Evolutionary conservation across 2,797 vertebrate species (phyloP).

Genomic region (Benthosema pterotum): DNA sequence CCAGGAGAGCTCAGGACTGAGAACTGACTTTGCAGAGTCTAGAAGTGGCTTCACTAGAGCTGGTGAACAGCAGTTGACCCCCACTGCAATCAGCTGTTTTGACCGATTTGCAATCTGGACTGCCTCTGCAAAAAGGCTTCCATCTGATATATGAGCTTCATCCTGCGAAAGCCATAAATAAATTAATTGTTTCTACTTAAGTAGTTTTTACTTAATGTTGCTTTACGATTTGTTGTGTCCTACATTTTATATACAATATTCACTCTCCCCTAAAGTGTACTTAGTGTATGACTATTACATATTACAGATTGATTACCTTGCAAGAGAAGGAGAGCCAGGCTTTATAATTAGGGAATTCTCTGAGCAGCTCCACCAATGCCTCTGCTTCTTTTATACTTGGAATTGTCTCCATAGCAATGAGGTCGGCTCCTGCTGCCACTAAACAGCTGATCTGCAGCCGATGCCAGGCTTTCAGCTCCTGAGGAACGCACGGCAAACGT

Average conservation of each 20-base stretch:
- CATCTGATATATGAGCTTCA: conserved; percentile 72
- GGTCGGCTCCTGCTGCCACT: conserved; percentile 77
- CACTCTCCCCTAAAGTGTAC: neutral
- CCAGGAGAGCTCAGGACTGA: conserved; percentile 69
- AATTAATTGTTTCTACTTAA: neutral
- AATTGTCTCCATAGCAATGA: conserved; percentile 86
- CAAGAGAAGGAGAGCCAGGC: conserved; percentile 86
- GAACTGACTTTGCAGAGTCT: conserved; percentile 61
- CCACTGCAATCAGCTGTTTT: conserved; percentile 79
- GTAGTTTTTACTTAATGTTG: no score
- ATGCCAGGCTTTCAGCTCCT: conserved; percentile 86
- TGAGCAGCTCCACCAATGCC: conserved; percentile 80
- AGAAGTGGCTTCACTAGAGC: conserved; percentile 75
- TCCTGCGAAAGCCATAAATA: conserved; percentile 60
- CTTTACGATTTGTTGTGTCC: no score
- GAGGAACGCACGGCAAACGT: conserved; percentile 6
- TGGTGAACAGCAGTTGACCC: conserved; percentile 83
- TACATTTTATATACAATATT: no score
- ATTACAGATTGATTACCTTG: conserved; percentile 73
- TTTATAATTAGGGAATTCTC: conserved; percentile 79
- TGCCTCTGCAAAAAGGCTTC: conserved; percentile 73
- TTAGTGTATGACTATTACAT: no score
- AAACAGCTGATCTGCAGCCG: conserved; percentile 76
- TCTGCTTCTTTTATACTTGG: conserved; percentile 83
- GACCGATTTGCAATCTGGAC: conserved; percentile 68